Percentiles rank a stretch among this genome's conserved stretches.
These are phyloP conservation scores for Spodoptera picta DNA, from an alignment of 2,888 invertebrate genomes.

Conservation along the genomic window DNA sequence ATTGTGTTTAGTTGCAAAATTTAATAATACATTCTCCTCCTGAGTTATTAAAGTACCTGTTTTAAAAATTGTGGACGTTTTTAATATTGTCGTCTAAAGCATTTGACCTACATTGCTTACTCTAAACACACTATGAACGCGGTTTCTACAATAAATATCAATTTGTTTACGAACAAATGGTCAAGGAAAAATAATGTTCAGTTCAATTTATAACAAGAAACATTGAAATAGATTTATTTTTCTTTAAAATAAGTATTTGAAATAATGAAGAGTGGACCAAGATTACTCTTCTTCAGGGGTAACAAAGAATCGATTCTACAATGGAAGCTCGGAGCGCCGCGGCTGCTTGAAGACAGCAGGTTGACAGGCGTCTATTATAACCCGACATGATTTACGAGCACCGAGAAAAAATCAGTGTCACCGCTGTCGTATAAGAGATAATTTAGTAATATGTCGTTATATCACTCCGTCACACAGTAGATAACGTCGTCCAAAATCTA, in stretches of 20 bases:
- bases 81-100: too few relatives aligned
- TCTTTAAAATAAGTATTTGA: conserved; percentile 7
- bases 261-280: conserved; percentile 30
- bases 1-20: too few relatives aligned
- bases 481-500: conserved; percentile 8
- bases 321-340: conserved; percentile 45
- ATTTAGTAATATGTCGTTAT: conserved; percentile 34
- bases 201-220: background rate
- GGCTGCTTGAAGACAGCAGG: conserved; percentile 57
- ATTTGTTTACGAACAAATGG: too few relatives aligned
- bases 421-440: conserved; percentile 27
- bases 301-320: conserved; percentile 59
- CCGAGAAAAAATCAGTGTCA: conserved; percentile 57
- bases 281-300: conserved; percentile 54
- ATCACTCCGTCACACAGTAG: conserved; percentile 9
- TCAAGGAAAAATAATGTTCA: background rate
- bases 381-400: conserved; percentile 65
- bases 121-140: too few relatives aligned
- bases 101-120: too few relatives aligned
- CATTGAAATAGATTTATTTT: background rate
- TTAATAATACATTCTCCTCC: too few relatives aligned
- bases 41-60: too few relatives aligned
- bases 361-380: conserved; percentile 68
- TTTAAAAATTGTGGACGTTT: too few relatives aligned
- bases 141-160: too few relatives aligned